phyloP scores from a whole-genome alignment of 1,140 invertebrate genomes.

The Drosophila ambigua region DNA sequence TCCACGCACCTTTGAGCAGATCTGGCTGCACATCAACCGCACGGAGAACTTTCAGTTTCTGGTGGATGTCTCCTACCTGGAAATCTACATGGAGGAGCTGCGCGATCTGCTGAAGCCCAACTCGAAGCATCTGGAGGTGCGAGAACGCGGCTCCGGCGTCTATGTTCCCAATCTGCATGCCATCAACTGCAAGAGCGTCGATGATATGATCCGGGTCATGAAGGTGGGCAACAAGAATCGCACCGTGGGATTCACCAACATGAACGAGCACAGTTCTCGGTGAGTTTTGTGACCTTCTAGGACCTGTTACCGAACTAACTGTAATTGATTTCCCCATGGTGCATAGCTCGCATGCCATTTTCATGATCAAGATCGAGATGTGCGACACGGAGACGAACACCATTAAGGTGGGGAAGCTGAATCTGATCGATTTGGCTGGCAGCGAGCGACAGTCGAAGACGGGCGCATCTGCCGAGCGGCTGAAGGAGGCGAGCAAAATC shows the following conservation, averaged over 20 bases:
- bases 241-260: constrained; percentile 97
- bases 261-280: constrained; percentile 98
- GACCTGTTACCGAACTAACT: not conserved
- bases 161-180: constrained; percentile 97
- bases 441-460: constrained; percentile 97
- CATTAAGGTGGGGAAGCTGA: constrained; percentile 89
- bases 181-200: constrained; percentile 95
- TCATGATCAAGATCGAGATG: constrained; percentile 99
- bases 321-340: constrained; percentile 17
- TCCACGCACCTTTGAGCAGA: constrained; percentile 97
- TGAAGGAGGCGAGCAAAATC: constrained; percentile 98
- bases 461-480: constrained; percentile 93
- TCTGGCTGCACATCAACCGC: constrained; percentile 95
- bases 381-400: constrained; percentile 89
- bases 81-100: constrained; percentile 97
- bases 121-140: constrained; percentile 88
- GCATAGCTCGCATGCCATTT: constrained; percentile 96
- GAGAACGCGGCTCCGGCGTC: constrained; percentile 91
- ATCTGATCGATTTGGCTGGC: constrained; percentile 90
- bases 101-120: constrained; percentile 96
- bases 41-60: constrained; percentile 95
- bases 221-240: constrained; percentile 94
- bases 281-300: constrained; percentile 5
- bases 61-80: constrained; percentile 95
- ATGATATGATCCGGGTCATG: constrained; percentile 96